A percentile compares a stretch with the other conserved stretches of the same genome.
phyloP scores from a whole-genome alignment of 2,113 vertebrate species.

The Sialia sialis region DNA sequence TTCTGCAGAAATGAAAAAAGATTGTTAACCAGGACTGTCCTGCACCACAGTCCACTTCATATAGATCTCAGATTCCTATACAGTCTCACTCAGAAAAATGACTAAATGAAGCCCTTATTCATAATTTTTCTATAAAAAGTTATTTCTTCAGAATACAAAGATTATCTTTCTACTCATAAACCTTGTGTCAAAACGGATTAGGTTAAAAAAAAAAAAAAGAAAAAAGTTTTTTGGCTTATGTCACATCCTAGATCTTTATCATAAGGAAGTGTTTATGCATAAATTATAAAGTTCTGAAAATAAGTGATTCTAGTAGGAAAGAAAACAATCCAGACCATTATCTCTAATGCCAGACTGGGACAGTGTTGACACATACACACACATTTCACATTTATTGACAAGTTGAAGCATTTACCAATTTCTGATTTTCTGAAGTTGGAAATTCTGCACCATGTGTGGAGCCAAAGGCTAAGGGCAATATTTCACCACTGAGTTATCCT shows the following conservation, averaged over 20 bases:
- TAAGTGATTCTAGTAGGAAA: not conserved
- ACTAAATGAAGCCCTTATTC: not conserved
- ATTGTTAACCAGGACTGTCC: not conserved
- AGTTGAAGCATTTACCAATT: not conserved
- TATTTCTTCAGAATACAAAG: not conserved
- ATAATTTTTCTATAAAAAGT: not conserved
- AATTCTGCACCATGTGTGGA: not conserved
- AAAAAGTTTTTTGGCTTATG: not conserved
- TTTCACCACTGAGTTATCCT: conserved; percentile 39
- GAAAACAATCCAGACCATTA: not conserved
- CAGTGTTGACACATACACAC: not conserved
- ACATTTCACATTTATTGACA: not conserved
- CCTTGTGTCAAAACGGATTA: not conserved
- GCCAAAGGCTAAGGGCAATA: conserved; percentile 36
- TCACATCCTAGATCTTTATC: not conserved
- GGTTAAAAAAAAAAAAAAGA: not conserved
- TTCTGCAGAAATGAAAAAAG: not conserved
- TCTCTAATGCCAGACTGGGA: not conserved
- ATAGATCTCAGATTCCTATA: not conserved
- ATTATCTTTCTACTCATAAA: not conserved
- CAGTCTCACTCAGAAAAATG: not conserved
- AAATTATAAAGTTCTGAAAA: not conserved
- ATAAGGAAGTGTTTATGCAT: not conserved
- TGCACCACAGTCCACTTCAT: not conserved
- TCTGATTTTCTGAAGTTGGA: conserved; percentile 2